Base-by-base conservation (phyloP, 2,113 vertebrate genomes). In the Gyps fulvus region DNA sequence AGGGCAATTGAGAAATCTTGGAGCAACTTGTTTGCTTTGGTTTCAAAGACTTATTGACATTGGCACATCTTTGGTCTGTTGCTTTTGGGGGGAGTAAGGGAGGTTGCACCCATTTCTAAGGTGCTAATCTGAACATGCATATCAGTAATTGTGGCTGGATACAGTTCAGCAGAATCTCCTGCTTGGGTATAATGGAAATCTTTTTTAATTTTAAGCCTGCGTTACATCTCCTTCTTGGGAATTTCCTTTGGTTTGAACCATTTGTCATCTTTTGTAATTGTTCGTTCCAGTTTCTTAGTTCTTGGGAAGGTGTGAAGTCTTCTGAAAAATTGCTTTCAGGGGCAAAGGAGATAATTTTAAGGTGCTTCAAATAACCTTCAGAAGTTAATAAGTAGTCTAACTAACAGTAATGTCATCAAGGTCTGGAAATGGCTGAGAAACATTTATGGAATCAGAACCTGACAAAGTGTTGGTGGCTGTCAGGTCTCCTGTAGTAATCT, bases 321-420 rank as follows among this genome's bases (percentile, higher is more conserved):
- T 86, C 45, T 86, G 76, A 66, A 50, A 89, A 87, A 81, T 81
- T 88, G 59, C 38, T 92, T 92, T 90, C 76, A 83, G 50, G 58
- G 76, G 22, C 45, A 85, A 86, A 93, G 59, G 79, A 93, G 80
- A 43, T 93, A 83, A 93, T 90, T 93, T 88, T 83, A 90, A 92
- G 59, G 74, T 87, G 15, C 45, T 92, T 94, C 45, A 83, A 85
- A 84, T 77, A 88, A 77, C 70, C 36, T 91, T 85, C 22, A 15
- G 11, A 95, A 83, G 83, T 83, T 90, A 95, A 47, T 95, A 73
- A 73, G 38, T 71, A 89, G 21, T 73, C 45, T 90, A 71, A 92
- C 76, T 80, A 67, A 50, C 63, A 93, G 78, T 90, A 38, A 40
- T 58, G 36, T 54, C 81, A 74, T 2, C 93, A 50, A 16, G 42